Conservation (phyloP, 2,113 vertebrate genomes). For the Paramormyrops kingsleyae region DNA sequence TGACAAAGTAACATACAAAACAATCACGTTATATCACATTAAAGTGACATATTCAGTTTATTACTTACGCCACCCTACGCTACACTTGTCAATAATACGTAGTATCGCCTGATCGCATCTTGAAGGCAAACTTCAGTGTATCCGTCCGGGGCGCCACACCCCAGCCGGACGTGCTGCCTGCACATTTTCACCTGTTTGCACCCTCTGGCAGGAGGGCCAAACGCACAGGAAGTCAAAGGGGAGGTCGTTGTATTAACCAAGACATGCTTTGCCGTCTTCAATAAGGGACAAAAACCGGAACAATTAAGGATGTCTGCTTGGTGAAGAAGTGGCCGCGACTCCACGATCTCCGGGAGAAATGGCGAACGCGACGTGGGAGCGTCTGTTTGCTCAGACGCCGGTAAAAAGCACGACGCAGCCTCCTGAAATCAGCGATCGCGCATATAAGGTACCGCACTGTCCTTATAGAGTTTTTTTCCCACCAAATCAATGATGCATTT, state of each 20-base stretch:
- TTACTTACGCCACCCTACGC: neutral
- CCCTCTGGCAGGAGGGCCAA: neutral
- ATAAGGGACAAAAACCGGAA: neutral
- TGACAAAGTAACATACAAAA: neutral
- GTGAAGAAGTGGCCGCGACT: neutral
- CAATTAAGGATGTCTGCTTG: neutral
- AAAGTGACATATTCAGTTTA: neutral
- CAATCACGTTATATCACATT: neutral
- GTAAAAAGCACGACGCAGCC: slow-evolving; percentile 20
- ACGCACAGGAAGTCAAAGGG: neutral
- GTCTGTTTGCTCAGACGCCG: neutral
- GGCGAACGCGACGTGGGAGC: slow-evolving; percentile 33
- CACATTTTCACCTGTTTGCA: neutral
- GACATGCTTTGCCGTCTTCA: neutral
- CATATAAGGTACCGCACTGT: slow-evolving; percentile 28
- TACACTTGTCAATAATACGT: neutral
- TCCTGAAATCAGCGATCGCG: slow-evolving; percentile 41
- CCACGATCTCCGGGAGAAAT: slow-evolving; percentile 32
- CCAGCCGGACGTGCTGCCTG: neutral
- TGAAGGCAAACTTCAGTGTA: neutral
- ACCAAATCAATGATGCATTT: neutral
- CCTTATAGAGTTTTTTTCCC: neutral
- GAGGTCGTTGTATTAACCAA: neutral
- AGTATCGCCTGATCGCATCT: neutral
- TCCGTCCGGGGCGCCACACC: neutral